A percentile compares a stretch with the other conserved stretches of the same genome.
Evolutionary conservation across 1,140 invertebrate genomes (phyloP).

Genomic region (Musca vetustissima): DNA sequence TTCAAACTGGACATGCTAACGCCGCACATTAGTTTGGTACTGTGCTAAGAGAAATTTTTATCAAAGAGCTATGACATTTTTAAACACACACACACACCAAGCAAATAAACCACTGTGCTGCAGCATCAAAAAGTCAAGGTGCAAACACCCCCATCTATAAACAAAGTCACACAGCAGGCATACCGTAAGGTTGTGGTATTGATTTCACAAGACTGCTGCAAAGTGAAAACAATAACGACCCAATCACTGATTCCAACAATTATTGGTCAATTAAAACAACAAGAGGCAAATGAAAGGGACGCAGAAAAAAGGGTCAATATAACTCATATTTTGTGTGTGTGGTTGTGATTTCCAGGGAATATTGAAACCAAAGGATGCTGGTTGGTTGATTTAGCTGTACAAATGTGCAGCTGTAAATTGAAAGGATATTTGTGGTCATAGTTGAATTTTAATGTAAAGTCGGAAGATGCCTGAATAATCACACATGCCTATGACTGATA

Average conservation of each 20-base stretch:
- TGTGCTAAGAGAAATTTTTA: too few relatives aligned
- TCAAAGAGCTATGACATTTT: not conserved
- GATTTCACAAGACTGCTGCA: conserved; percentile 5
- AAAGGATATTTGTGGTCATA: not conserved
- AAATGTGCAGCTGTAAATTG: conserved; percentile 12
- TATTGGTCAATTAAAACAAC: conserved; percentile 17
- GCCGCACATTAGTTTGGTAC: too few relatives aligned
- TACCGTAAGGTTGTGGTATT: not conserved
- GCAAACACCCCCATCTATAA: conserved; percentile 14
- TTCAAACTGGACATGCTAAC: too few relatives aligned
- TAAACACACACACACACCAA: not conserved
- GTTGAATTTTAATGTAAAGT: too few relatives aligned
- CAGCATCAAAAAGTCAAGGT: conserved; percentile 3
- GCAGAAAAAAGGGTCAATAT: not conserved
- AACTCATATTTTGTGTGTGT: not conserved
- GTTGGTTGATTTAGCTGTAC: not conserved
- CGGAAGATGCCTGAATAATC: too few relatives aligned
- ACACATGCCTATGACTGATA: too few relatives aligned
- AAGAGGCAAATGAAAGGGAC: not conserved
- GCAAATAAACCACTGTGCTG: not conserved
- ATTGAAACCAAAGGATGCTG: conserved; percentile 8
- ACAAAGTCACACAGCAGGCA: not conserved
- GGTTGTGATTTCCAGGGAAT: conserved; percentile 9
- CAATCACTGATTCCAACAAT: conserved; percentile 2
- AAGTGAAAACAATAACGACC: not conserved